These are phyloP conservation scores for Drosophila kanapiae DNA, from an alignment of 1,140 invertebrate genomes.

Conservation along the genomic window DNA sequence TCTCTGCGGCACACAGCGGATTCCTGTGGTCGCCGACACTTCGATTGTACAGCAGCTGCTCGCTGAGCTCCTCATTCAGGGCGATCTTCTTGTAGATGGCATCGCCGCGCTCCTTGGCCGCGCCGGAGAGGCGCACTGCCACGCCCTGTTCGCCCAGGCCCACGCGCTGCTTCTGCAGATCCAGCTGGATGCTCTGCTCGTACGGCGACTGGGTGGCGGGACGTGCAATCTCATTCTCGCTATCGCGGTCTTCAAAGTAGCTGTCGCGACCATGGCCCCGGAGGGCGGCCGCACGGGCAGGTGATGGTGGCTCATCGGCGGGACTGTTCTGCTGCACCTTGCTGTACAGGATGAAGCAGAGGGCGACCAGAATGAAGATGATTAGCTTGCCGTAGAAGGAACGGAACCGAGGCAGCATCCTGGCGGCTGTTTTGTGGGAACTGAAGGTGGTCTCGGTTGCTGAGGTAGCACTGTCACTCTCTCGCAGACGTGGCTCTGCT, in stretches of 20 bases:
- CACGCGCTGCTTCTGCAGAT: constrained; percentile 81
- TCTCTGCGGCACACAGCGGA: constrained; percentile 85
- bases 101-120: constrained; percentile 87
- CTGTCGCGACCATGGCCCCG: constrained; percentile 31
- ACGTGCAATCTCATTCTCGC: constrained; percentile 60
- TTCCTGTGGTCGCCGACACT: constrained; percentile 88
- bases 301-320: constrained; percentile 28
- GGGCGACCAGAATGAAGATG: constrained; percentile 73
- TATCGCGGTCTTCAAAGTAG: constrained; percentile 24
- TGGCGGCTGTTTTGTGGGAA: constrained; percentile 27
- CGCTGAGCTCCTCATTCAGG: constrained; percentile 93
- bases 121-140: constrained; percentile 87
- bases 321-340: constrained; percentile 69
- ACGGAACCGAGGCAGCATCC: constrained; percentile 83
- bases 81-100: constrained; percentile 91
- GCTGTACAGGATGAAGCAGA: constrained; percentile 80
- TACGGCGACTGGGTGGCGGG: constrained; percentile 71
- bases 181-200: constrained; percentile 80
- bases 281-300: constrained; percentile 17
- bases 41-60: constrained; percentile 92
- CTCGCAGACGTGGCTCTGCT: constrained; percentile 52
- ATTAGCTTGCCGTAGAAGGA: constrained; percentile 83
- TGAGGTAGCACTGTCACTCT: constrained; percentile 64
- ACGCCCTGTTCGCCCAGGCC: constrained; percentile 89
- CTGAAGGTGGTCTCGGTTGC: constrained; percentile 14